A percentile compares a stretch with the other conserved stretches of the same genome.
Conservation (phyloP, 2,113 vertebrate species). For the Upupa epops region DNA sequence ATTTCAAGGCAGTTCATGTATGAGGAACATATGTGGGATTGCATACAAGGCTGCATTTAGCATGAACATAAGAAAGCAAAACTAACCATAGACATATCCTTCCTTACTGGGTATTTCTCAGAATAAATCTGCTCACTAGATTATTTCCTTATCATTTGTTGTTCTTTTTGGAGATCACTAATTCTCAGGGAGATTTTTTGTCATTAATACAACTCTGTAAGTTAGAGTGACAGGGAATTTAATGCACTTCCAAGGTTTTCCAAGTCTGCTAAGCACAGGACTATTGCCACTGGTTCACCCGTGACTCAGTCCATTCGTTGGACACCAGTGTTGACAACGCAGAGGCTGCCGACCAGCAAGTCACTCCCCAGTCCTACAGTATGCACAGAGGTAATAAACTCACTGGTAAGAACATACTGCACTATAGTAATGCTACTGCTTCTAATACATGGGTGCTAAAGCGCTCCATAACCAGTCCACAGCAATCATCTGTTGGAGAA, state of each 20-base stretch:
- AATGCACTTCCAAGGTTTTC: background rate
- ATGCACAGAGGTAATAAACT: background rate
- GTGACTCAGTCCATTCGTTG: background rate
- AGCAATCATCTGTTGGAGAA: background rate
- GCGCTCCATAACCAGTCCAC: background rate
- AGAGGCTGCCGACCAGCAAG: background rate
- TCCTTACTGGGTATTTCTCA: background rate
- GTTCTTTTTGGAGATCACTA: background rate
- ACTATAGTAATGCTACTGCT: background rate
- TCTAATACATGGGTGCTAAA: background rate
- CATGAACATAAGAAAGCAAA: slow-evolving; percentile 5
- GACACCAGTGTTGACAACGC: background rate
- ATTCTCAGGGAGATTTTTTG: background rate
- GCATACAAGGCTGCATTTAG: background rate
- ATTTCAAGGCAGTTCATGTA: background rate
- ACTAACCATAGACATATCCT: background rate
- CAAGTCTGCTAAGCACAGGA: background rate
- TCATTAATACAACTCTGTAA: background rate
- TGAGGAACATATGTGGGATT: background rate
- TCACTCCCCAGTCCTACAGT: background rate
- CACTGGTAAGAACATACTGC: background rate
- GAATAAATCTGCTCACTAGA: background rate
- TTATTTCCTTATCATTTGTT: background rate
- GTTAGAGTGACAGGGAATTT: background rate
- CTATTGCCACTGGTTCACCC: background rate